Percentiles rank a stretch among this genome's conserved stretches.
Conservation (phyloP, 2,888 invertebrate genomes). For the Tigriopus californicus region DNA sequence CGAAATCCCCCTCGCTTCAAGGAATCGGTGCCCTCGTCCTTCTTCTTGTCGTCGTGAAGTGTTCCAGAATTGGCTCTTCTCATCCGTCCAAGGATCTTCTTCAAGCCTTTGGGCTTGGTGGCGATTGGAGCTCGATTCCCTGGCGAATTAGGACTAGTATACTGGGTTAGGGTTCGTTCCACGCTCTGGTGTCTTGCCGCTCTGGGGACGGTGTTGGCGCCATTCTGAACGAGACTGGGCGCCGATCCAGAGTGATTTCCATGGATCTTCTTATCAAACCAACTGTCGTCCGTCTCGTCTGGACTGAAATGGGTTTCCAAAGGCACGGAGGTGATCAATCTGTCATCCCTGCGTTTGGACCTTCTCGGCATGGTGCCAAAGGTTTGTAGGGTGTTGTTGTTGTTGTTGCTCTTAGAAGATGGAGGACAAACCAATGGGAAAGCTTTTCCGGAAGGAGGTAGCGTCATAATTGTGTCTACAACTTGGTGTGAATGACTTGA, state of each 20-base stretch:
- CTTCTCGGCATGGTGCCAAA: neutral
- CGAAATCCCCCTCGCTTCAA: neutral
- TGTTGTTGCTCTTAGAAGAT: neutral
- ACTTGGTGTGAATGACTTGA: neutral
- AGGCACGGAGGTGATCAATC: neutral
- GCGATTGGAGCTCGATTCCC: neutral
- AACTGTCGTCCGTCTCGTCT: neutral
- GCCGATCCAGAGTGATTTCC: conserved; percentile 1
- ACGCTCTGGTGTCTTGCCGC: neutral
- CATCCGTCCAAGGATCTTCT: conserved; percentile 42
- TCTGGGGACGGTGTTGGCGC: neutral
- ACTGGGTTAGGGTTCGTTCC: neutral
- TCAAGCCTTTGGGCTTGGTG: conserved; percentile 34
- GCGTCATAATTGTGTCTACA: too few species aligned
- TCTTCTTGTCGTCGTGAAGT: conserved; percentile 24
- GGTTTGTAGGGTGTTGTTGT: neutral
- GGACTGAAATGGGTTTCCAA: neutral
- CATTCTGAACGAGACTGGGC: conserved; percentile 2
- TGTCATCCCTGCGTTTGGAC: neutral
- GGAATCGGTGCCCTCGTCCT: conserved; percentile 27
- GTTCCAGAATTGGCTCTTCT: conserved; percentile 48
- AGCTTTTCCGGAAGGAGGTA: neutral
- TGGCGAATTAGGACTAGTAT: neutral
- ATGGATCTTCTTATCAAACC: neutral
- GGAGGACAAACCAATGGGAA: neutral